These are phyloP conservation scores for Octomys mimax DNA, from an alignment of 2,797 vertebrate species.

Conservation along the genomic window DNA sequence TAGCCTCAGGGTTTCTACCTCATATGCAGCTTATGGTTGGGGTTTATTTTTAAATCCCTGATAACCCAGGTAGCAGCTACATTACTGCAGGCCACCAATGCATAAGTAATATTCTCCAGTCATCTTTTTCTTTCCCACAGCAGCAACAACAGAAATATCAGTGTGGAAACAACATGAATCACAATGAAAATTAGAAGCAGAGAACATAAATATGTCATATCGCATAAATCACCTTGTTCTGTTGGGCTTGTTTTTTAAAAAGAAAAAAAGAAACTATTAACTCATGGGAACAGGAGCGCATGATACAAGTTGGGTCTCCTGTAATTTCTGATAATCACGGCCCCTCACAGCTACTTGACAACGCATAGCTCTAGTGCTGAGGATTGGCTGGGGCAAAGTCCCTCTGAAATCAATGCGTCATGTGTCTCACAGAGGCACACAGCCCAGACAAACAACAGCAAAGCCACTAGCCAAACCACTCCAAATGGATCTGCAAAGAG, in stretches of 20 bases:
- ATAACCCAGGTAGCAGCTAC: conserved; percentile 79
- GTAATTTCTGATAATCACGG: conserved; percentile 76
- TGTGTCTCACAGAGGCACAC: conserved; percentile 39
- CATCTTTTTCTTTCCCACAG: conserved; percentile 78
- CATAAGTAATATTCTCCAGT: conserved; percentile 82
- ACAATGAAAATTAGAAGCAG: conserved; percentile 83
- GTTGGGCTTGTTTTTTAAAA: conserved; percentile 67
- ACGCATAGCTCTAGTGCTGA: neutral
- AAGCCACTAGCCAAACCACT: conserved; percentile 48
- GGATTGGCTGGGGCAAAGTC: conserved; percentile 60
- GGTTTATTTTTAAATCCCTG: conserved; percentile 84
- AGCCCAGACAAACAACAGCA: conserved; percentile 53
- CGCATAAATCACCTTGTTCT: conserved; percentile 80
- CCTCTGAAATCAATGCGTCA: conserved; percentile 42
- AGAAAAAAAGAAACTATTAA: conserved; percentile 26
- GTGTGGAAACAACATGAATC: conserved; percentile 80
- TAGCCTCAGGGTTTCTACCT: conserved; percentile 63
- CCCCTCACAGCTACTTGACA: conserved; percentile 66
- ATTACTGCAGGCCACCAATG: conserved; percentile 76
- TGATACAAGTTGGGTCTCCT: conserved; percentile 71
- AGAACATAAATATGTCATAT: conserved; percentile 80
- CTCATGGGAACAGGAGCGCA: conserved; percentile 66
- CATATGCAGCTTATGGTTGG: conserved; percentile 60
- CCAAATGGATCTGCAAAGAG: conserved; percentile 1
- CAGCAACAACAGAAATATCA: conserved; percentile 79